Conservation (phyloP, 2,113 vertebrate species). For the Tursiops truncatus region DNA sequence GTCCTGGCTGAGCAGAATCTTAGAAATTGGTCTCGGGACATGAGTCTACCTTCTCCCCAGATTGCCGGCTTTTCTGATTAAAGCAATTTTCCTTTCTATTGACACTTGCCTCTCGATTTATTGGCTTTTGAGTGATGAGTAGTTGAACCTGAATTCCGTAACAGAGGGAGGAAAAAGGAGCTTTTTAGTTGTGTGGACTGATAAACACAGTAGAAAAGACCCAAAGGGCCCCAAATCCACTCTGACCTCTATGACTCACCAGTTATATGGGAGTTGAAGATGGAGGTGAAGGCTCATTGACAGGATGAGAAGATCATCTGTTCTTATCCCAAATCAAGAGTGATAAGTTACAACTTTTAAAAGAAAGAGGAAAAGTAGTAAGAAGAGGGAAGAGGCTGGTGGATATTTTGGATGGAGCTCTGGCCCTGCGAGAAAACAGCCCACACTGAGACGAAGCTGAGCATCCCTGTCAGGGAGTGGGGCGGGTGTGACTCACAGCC, state of each 20-base stretch:
- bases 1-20: neutral
- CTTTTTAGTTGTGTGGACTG: neutral
- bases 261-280: neutral
- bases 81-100: neutral
- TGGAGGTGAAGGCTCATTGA: neutral
- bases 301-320: neutral
- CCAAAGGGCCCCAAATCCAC: neutral
- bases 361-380: neutral
- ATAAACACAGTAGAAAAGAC: neutral
- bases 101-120: neutral
- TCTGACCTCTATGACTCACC: neutral
- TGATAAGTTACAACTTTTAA: neutral
- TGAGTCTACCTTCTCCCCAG: neutral
- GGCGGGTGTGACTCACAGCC: neutral
- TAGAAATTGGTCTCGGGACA: neutral
- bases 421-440: neutral
- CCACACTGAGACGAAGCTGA: neutral
- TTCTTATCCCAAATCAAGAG: neutral
- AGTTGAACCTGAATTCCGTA: neutral
- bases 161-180: neutral
- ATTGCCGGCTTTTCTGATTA: neutral
- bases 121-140: neutral
- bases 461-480: fast-evolving
- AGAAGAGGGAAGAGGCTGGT: neutral
- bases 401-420: neutral